Percentiles rank a stretch among this genome's conserved stretches.
These are phyloP conservation scores for Cephalopholis sonnerati DNA, from an alignment of 2,113 vertebrate species.

Conservation along the genomic window DNA sequence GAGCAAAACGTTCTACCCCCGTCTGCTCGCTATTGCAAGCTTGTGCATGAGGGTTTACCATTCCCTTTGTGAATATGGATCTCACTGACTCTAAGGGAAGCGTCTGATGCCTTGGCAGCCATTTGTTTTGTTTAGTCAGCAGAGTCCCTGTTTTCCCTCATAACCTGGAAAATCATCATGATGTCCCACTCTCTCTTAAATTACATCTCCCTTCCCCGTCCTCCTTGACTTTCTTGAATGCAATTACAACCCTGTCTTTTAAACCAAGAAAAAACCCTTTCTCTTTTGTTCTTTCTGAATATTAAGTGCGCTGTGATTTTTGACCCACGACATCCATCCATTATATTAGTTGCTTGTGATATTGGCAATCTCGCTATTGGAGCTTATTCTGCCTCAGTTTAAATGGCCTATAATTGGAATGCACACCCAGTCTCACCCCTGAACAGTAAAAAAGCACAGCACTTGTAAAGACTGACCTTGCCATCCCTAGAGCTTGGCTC, in stretches of 20 bases:
- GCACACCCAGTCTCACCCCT: not conserved
- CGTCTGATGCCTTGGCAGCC: conserved; percentile 7
- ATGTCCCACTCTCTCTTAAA: not conserved
- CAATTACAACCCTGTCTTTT: not conserved
- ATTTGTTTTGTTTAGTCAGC: conserved; percentile 15
- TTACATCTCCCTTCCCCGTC: not conserved
- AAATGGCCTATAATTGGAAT: not conserved
- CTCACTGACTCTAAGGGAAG: not conserved
- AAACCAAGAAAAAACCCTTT: not conserved
- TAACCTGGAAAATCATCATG: conserved; percentile 14
- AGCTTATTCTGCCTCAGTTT: not conserved
- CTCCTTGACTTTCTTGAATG: not conserved
- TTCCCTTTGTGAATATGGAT: conserved; percentile 9
- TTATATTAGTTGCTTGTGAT: not conserved
- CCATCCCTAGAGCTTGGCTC: not conserved
- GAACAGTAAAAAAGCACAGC: not conserved
- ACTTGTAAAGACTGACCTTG: not conserved
- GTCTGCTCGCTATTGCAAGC: not conserved
- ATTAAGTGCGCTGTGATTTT: not conserved
- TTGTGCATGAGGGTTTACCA: not conserved
- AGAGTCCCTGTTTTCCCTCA: not conserved
- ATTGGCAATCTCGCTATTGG: not conserved
- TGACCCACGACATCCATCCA: not conserved
- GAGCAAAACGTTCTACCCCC: not conserved
- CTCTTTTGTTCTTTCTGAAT: not conserved